These are phyloP conservation scores for Tetragnatha montana DNA, from an alignment of 2,888 invertebrate species.

Conservation along the genomic window DNA sequence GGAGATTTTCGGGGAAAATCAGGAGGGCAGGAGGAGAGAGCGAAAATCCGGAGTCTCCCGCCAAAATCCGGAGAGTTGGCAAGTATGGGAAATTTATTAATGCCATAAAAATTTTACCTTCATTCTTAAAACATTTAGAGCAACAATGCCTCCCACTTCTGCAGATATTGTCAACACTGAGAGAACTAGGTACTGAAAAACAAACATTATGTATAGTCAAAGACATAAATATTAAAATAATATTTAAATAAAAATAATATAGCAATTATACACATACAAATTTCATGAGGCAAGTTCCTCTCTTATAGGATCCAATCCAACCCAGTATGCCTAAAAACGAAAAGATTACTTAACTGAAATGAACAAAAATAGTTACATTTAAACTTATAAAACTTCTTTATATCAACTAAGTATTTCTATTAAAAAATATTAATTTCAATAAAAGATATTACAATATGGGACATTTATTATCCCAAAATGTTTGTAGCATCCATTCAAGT, in stretches of 20 bases:
- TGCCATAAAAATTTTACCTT: slow-evolving; percentile 50
- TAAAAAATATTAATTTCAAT: no score
- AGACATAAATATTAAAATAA: background rate
- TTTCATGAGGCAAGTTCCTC: slow-evolving; percentile 72
- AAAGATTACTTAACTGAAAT: background rate
- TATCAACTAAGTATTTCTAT: no score
- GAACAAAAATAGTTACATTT: no score
- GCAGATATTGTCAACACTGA: slow-evolving; percentile 75
- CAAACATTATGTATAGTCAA: background rate
- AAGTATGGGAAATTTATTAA: no score
- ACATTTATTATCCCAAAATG: no score
- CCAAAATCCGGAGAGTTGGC: no score
- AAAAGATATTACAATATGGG: no score
- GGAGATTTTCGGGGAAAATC: no score
- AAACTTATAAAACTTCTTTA: no score
- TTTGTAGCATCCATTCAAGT: no score
- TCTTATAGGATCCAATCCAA: slow-evolving; percentile 72
- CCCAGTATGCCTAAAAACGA: slow-evolving; percentile 70
- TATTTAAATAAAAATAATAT: background rate
- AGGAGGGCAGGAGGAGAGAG: no score
- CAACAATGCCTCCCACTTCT: slow-evolving; percentile 75
- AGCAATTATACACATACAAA: slow-evolving; percentile 60
- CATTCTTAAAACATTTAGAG: slow-evolving; percentile 73
- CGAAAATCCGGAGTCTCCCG: no score
- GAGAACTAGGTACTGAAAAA: slow-evolving; percentile 75